A percentile compares a stretch with the other conserved stretches of the same genome.
Evolutionary conservation across 2,797 vertebrate species (phyloP).

Genomic region (Rachycentron canadum): DNA sequence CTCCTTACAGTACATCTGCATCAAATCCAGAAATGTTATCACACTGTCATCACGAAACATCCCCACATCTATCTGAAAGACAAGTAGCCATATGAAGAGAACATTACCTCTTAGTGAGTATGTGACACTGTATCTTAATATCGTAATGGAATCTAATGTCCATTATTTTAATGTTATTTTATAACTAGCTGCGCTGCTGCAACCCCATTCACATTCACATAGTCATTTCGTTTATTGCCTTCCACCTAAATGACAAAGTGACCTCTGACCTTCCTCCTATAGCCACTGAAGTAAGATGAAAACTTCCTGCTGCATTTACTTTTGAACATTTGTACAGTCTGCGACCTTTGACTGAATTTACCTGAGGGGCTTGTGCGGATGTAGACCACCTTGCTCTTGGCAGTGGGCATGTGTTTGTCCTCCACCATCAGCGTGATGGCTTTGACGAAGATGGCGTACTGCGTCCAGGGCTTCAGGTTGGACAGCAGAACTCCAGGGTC

Average conservation of each 20-base stretch:
- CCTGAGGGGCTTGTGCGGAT: conserved; percentile 94
- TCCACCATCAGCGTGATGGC: conserved; percentile 94
- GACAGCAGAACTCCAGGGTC: conserved; percentile 93
- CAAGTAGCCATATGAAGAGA: conserved; percentile 1
- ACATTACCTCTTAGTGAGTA: not conserved
- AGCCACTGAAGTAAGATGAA: not conserved
- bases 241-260: not conserved
- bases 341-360: conserved; percentile 35
- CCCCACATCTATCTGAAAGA: conserved; percentile 7
- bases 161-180: too few relatives aligned
- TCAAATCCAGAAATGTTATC: conserved; percentile 36
- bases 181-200: too few relatives aligned
- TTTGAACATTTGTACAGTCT: not conserved
- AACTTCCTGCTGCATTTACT: not conserved
- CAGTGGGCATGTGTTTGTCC: conserved; percentile 92
- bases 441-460: conserved; percentile 96
- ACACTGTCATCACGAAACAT: conserved; percentile 15
- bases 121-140: not conserved
- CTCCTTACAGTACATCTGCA: conserved; percentile 36
- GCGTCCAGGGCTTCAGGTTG: conserved; percentile 95
- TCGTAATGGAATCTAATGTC: too few relatives aligned
- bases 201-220: too few relatives aligned
- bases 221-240: too few relatives aligned
- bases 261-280: not conserved
- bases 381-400: conserved; percentile 97